Evolutionary conservation across 2,888 invertebrate species (phyloP), one percentile per base, ranked within the genome.

Genomic region (Platypus cylindrus): DNA sequence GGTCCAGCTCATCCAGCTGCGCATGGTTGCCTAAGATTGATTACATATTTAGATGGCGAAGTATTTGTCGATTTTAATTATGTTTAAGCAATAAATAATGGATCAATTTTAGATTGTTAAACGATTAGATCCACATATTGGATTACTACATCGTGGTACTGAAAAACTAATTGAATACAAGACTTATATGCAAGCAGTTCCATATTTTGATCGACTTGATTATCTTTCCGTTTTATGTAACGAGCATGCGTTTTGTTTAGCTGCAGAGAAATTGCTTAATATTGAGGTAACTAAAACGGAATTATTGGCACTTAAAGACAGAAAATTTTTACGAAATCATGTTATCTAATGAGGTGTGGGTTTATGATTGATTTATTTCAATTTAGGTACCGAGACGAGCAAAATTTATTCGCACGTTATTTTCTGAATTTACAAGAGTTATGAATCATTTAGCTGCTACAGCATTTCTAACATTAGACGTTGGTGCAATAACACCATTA

Each of bases 1-100:
- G 90, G 90, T 0, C 90, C 90, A 0, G 80, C 81, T 46, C 90
- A 90, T 65, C 90, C 90, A 2, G 86, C 90, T 3, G 90, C 90
- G 24, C 90, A 91, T 54, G 90, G 90, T 5, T 89, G 89, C 22
- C 63, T 90, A 15, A 70, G 89, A 31, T 63, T 90, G 30, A 75
- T 91, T 5, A 58, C 86, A 14, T 76, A 83, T 50, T 58, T 91
- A 30, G 83, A 87, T 43, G 87, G 85, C 26, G 89, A 91, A 60
- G 71, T 73, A 7, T 20, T 20, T 20, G 20, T 5, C 9, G 20
- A 20, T 20, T 20, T 20, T 7, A 20, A 20, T 20, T 20, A 20
- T 20, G 9, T 5, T 20, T 20, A 9, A 26, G 5, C 11, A 26
- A 26, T 26, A 8, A 8, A 26, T 8, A 5, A 5, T 8, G n/a